Conservation (phyloP, 1,140 invertebrate species). For the Drosophila asahinai region DNA sequence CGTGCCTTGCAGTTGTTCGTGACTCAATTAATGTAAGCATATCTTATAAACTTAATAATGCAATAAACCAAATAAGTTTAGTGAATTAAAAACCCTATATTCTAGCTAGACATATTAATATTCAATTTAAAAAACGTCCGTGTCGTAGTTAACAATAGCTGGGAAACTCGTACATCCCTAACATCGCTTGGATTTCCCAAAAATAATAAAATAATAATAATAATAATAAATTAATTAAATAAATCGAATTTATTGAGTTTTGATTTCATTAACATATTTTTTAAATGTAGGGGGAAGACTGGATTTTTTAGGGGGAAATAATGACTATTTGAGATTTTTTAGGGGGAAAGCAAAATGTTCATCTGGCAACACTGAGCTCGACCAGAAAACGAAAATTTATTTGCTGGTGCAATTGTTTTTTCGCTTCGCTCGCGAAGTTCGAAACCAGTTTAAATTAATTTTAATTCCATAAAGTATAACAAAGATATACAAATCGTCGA, state of each 20-base stretch:
- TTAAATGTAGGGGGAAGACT: too few species aligned
- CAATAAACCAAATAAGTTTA: not conserved
- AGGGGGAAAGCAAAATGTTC: too few species aligned
- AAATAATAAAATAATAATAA: too few species aligned
- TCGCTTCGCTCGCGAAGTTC: conserved; percentile 39
- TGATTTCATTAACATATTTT: too few species aligned
- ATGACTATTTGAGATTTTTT: too few species aligned
- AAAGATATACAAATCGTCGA: not conserved
- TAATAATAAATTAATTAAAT: too few species aligned
- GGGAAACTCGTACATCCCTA: not conserved
- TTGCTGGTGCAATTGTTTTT: conserved; percentile 52
- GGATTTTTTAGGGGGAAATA: too few species aligned
- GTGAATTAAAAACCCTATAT: not conserved
- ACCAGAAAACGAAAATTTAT: conserved; percentile 31
- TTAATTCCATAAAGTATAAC: conserved; percentile 24
- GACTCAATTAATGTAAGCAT: not conserved
- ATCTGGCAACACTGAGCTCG: not conserved
- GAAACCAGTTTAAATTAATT: conserved; percentile 24
- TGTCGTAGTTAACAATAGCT: not conserved
- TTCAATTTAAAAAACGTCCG: not conserved
- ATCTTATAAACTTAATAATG: not conserved
- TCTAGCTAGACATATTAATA: too few species aligned
- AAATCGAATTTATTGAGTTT: too few species aligned
- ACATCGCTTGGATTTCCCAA: not conserved
- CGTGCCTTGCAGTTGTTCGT: not conserved